phyloP scores from a whole-genome alignment of 2,888 invertebrate genomes.

The Tuta absoluta region DNA sequence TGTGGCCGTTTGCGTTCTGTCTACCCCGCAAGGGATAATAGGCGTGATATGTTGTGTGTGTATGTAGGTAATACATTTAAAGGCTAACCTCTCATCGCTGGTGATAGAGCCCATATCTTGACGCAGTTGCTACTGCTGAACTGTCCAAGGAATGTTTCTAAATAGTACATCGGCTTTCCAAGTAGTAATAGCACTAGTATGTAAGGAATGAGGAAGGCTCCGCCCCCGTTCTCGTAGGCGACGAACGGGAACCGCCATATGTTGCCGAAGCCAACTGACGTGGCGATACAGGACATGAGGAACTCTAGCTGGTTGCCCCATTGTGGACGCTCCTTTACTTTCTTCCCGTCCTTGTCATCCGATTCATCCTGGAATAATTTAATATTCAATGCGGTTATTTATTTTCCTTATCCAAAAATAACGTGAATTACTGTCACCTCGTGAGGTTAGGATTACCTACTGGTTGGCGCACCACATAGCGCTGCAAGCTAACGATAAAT shows the following conservation, averaged over 20 bases:
- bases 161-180: slow-evolving; percentile 90
- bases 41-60: no score
- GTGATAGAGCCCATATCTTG: slow-evolving; percentile 84
- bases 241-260: slow-evolving; percentile 83
- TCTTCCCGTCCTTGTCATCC: slow-evolving; percentile 30
- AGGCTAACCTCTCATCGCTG: slow-evolving; percentile 87
- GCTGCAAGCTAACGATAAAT: no score
- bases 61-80: not conserved
- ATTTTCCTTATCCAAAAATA: not conserved
- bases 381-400: not conserved
- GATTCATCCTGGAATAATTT: slow-evolving; percentile 38
- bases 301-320: slow-evolving; percentile 87
- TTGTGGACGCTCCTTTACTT: slow-evolving; percentile 52
- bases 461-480: no score
- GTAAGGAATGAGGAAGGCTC: slow-evolving; percentile 88
- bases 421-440: not conserved
- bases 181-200: slow-evolving; percentile 85
- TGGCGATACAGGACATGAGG: slow-evolving; percentile 87
- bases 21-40: no score
- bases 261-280: slow-evolving; percentile 87
- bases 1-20: no score
- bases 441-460: not conserved
- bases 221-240: slow-evolving; percentile 87
- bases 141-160: slow-evolving; percentile 92
- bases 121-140: slow-evolving; percentile 90